Evolutionary conservation across 2,113 vertebrate genomes (phyloP).

Genomic region (Paradisaea rubra): DNA sequence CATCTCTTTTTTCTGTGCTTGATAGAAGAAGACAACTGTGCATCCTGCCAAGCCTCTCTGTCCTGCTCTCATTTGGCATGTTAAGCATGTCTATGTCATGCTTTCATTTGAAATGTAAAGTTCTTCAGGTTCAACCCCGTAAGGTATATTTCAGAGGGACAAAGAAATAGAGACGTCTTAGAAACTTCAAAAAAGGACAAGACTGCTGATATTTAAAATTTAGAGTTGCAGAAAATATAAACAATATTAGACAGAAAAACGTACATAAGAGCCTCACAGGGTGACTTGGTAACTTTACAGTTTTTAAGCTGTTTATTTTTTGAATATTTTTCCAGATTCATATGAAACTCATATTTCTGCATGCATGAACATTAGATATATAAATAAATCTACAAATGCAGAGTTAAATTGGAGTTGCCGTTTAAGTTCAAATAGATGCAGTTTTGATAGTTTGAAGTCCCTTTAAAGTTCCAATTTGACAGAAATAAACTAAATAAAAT

Average conservation of each 20-base stretch:
- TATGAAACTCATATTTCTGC: neutral
- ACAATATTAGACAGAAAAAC: neutral
- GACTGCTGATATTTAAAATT: neutral
- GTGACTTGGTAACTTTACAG: neutral
- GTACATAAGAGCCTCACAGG: neutral
- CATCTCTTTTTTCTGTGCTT: neutral
- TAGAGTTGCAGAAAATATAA: neutral
- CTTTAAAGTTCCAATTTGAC: neutral
- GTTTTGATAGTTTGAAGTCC: neutral
- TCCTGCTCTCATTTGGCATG: neutral
- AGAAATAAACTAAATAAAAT: slow-evolving; percentile 41
- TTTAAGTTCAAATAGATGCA: neutral
- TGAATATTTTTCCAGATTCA: neutral
- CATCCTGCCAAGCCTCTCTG: neutral
- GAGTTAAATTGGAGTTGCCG: neutral
- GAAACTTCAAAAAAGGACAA: neutral
- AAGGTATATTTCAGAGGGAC: neutral
- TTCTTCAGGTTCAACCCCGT: neutral
- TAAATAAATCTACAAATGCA: neutral
- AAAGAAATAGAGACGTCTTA: neutral
- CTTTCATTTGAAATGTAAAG: neutral
- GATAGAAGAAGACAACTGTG: neutral
- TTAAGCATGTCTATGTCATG: neutral
- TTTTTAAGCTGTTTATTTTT: neutral
- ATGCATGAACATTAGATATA: neutral